phyloP scores from a whole-genome alignment of 1,140 invertebrate genomes.

The Zaprionus capensis region DNA sequence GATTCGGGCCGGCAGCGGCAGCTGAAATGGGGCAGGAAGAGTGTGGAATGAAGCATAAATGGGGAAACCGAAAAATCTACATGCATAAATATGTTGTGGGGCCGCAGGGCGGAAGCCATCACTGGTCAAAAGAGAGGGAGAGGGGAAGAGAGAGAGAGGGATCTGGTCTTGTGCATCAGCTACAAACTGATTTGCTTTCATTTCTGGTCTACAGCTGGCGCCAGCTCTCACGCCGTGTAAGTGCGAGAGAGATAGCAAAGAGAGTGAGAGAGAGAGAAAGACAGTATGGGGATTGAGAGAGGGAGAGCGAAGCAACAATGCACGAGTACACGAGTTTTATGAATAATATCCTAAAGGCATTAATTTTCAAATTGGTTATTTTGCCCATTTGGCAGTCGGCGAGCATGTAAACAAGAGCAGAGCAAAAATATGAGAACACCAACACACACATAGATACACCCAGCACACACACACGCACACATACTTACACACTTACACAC shows the following conservation, averaged over 20 bases:
- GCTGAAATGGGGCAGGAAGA: background rate
- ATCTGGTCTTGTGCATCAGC: conserved; percentile 46
- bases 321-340: conserved; percentile 65
- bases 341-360: conserved; percentile 81
- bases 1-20: too few species aligned
- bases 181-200: conserved; percentile 45
- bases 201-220: conserved; percentile 25
- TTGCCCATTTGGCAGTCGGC: conserved; percentile 73
- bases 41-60: conserved; percentile 5
- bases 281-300: background rate
- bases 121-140: conserved; percentile 9
- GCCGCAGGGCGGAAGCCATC: conserved; percentile 11
- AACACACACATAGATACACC: conserved; percentile 11
- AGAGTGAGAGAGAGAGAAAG: background rate
- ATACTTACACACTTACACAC: background rate
- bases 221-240: background rate
- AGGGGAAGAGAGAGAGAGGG: background rate
- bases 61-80: conserved; percentile 56
- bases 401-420: conserved; percentile 77
- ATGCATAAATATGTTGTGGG: conserved; percentile 62
- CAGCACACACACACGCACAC: conserved; percentile 32
- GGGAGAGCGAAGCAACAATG: conserved; percentile 17
- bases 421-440: background rate
- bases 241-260: background rate
- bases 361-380: conserved; percentile 83